Percentiles rank a stretch among this genome's conserved stretches.
These are phyloP conservation scores for Eupsilia transversa DNA, from an alignment of 2,888 invertebrate species.

Conservation along the genomic window DNA sequence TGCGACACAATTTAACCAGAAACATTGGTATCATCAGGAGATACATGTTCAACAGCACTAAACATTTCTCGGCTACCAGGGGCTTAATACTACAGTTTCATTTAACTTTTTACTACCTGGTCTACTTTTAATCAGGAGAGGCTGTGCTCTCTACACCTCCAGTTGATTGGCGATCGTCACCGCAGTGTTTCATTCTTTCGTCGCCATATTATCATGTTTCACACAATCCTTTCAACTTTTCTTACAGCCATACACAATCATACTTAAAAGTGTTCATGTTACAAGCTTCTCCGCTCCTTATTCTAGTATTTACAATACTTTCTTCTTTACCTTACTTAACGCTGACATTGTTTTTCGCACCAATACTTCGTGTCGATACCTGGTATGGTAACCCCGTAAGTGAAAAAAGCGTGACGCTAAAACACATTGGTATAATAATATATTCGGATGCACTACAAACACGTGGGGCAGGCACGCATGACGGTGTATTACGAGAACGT, in stretches of 20 bases:
- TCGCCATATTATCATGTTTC: not conserved
- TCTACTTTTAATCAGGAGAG: not conserved
- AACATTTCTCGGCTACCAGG: not conserved
- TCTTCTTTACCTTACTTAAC: not conserved
- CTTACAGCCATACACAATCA: not conserved
- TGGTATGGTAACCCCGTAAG: slow-evolving; percentile 61
- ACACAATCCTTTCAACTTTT: not conserved
- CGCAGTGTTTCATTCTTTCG: not conserved
- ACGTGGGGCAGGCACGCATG: slow-evolving; percentile 66
- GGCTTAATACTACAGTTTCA: not conserved
- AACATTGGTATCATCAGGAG: not conserved
- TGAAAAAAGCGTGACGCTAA: slow-evolving; percentile 66
- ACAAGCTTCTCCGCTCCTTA: not conserved
- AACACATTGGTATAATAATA: slow-evolving; percentile 49
- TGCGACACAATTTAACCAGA: not conserved
- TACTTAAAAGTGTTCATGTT: not conserved
- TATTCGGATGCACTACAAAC: slow-evolving; percentile 50
- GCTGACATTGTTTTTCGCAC: not conserved
- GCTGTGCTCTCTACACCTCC: not conserved
- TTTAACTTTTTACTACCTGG: not conserved
- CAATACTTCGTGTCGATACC: slow-evolving; percentile 16
- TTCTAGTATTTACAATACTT: not conserved
- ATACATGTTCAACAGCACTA: not conserved
- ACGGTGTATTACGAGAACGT: slow-evolving; percentile 71
- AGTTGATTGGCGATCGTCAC: not conserved